A percentile compares a stretch with the other conserved stretches of the same genome.
phyloP scores from a whole-genome alignment of 2,888 invertebrate genomes.

The Microdon myrmicae region DNA sequence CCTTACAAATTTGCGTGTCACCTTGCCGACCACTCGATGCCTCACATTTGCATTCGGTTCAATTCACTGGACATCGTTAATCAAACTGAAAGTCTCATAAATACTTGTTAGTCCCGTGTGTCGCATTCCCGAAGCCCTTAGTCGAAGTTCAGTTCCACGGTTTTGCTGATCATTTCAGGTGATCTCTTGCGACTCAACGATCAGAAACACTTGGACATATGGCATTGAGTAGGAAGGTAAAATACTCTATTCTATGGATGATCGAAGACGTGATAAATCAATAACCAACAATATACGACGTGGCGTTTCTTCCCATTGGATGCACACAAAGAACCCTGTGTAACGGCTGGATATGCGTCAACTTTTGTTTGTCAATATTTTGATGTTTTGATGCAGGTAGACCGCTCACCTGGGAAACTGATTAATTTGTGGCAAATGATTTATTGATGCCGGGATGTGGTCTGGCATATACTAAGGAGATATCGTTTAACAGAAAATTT shows the following conservation, averaged over 20 bases:
- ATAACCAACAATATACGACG: constrained; percentile 49
- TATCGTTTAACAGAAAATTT: constrained; percentile 3
- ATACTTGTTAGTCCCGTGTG: constrained; percentile 49
- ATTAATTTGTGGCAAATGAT: constrained; percentile 21
- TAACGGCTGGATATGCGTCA: constrained; percentile 29
- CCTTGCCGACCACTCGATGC: constrained; percentile 41
- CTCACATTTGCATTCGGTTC: constrained; percentile 49
- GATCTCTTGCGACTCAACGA: constrained; percentile 6
- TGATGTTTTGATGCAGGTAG: constrained; percentile 17
- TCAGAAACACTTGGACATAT: constrained; percentile 3
- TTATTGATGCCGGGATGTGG: constrained; percentile 12
- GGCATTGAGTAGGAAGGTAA: constrained; percentile 42
- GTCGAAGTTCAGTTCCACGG: constrained; percentile 27
- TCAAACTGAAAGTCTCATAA: constrained; percentile 46
- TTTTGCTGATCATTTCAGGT: constrained; percentile 20
- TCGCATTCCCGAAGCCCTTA: constrained; percentile 36
- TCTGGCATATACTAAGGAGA: constrained; percentile 13
- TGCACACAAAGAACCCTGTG: constrained; percentile 16
- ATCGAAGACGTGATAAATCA: constrained; percentile 51
- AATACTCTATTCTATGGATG: constrained; percentile 42
- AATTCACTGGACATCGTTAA: constrained; percentile 40
- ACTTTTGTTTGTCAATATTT: constrained; percentile 45
- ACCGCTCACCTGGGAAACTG: background rate
- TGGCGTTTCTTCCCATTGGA: constrained; percentile 13
- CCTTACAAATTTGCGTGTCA: constrained; percentile 48